Conservation (phyloP, 2,888 invertebrate genomes). For the Caenorhabditis sp. region DNA sequence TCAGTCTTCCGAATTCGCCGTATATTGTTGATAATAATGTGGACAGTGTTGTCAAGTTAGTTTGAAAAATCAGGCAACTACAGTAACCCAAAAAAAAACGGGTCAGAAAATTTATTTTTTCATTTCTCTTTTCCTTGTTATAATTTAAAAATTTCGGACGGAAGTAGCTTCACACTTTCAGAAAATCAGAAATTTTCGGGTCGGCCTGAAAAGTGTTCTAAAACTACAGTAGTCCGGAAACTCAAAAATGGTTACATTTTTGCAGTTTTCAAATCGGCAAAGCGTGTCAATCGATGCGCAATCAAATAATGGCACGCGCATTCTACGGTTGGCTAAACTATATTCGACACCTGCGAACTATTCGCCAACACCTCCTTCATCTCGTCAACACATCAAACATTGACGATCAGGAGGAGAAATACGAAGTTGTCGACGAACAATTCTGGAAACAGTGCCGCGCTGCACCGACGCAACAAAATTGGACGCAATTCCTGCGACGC, state of each 20-base stretch:
- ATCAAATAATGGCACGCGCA: constrained; percentile 91
- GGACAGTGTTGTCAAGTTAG: constrained; percentile 56
- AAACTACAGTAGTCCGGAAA: too few relatives aligned
- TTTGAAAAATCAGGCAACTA: not conserved
- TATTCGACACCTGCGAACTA: constrained; percentile 85
- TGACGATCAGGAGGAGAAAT: constrained; percentile 31
- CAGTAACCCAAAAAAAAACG: constrained; percentile 59
- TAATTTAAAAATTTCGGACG: too few relatives aligned
- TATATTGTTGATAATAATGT: constrained; percentile 51
- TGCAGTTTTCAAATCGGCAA: constrained; percentile 77
- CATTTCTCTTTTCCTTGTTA: too few relatives aligned
- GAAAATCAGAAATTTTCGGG: too few relatives aligned
- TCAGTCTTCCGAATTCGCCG: constrained; percentile 59
- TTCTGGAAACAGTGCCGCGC: constrained; percentile 63
- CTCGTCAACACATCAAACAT: constrained; percentile 78
- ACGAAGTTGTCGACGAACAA: constrained; percentile 54
- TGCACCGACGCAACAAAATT: constrained; percentile 66
- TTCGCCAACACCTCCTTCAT: constrained; percentile 88
- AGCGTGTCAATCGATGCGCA: constrained; percentile 91
- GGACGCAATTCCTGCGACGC: constrained; percentile 81
- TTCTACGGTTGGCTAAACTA: constrained; percentile 95
- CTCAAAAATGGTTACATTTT: too few relatives aligned
- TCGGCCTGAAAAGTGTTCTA: too few relatives aligned
- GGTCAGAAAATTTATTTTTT: too few relatives aligned
- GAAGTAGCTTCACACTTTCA: too few relatives aligned